Evolutionary conservation across 1,140 invertebrate genomes (phyloP).

Genomic region (Stenopsyche tienmushanensis): DNA sequence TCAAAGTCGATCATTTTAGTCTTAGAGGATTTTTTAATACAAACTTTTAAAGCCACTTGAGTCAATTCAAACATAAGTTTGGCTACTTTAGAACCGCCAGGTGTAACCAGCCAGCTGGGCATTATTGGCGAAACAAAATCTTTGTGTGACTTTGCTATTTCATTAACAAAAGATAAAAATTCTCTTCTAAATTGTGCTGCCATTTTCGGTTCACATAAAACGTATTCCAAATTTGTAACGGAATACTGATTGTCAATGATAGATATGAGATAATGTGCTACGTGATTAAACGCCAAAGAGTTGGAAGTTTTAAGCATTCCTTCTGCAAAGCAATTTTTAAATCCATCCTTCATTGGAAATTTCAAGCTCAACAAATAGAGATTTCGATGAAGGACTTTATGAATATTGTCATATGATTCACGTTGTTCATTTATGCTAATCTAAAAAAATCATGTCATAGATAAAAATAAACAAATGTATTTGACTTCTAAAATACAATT

Average conservation of each 20-base stretch:
- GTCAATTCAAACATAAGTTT: constrained; percentile 36
- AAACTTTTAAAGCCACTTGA: constrained; percentile 29
- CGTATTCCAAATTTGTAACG: constrained; percentile 17
- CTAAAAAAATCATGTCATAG: neutral
- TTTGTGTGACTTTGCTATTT: constrained; percentile 21
- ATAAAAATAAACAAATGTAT: neutral
- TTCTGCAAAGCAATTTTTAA: constrained; percentile 20
- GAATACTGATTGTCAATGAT: constrained; percentile 31
- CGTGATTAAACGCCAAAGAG: constrained; percentile 30
- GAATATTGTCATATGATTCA: neutral
- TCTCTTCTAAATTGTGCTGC: constrained; percentile 26
- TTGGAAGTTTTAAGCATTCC: constrained; percentile 36
- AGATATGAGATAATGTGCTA: constrained; percentile 37
- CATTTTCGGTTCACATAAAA: constrained; percentile 35
- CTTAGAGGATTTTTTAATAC: constrained; percentile 14
- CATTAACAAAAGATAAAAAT: constrained; percentile 28
- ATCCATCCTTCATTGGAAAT: constrained; percentile 31
- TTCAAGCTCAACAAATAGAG: constrained; percentile 30
- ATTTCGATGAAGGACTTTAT: constrained; percentile 33
- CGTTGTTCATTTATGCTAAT: neutral
- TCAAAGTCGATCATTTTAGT: neutral
- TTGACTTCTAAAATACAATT: too few species aligned
- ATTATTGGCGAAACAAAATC: constrained; percentile 35
- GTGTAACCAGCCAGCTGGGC: constrained; percentile 31
- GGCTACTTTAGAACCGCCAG: constrained; percentile 33